Evolutionary conservation across 2,797 vertebrate genomes (phyloP), one percentile per base, ranked within the genome.

Genomic region (Sebastes nivosus): DNA sequence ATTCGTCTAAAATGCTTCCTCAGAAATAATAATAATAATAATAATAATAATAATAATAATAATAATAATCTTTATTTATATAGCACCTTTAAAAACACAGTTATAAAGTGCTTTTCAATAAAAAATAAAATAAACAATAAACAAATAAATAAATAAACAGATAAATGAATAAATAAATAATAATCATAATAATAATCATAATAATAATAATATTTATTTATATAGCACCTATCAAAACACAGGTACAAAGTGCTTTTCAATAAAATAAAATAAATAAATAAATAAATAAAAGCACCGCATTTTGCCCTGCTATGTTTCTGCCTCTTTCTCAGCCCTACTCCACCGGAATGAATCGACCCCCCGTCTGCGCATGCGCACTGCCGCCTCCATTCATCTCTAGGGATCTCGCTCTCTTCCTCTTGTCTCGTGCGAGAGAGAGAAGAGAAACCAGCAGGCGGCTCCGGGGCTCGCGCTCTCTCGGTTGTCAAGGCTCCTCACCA

Each of bases 281-380:
- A 10, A 70, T 24, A 30, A 65, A 72, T 12, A 77, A 60, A 69
- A 52, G 42, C 67, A 34, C 55, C 50, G 50, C 68, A 14, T 77
- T 77, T 29, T 52, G 38, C 27, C 54, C 61, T 59, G 65, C 32
- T 27, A 1, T 46, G 18, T 71, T 52, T 58, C 22, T 52, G 25
- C 55, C 63, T 69, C 60, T 66, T 77, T 42, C 11, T 18, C 68
- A 83, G 70, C 75, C 73, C 66, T 67, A 70, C 85, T 83, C 65
- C 78, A 80, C 75, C 74, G 89, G 89, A 92, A 89, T 88, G 88
- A 94, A 85, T 81, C 69, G 75, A 80, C 6, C 73, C 8, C 73
- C 72, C 25, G 22, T 83, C 30, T 65, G 81, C 95, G 93, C 94
- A 27, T 95, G 95, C 95, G 94, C 93, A 87, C 60, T 75, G 13